These are phyloP conservation scores for Corydoras maculifer DNA, from an alignment of 2,113 vertebrate species.

Conservation along the genomic window DNA sequence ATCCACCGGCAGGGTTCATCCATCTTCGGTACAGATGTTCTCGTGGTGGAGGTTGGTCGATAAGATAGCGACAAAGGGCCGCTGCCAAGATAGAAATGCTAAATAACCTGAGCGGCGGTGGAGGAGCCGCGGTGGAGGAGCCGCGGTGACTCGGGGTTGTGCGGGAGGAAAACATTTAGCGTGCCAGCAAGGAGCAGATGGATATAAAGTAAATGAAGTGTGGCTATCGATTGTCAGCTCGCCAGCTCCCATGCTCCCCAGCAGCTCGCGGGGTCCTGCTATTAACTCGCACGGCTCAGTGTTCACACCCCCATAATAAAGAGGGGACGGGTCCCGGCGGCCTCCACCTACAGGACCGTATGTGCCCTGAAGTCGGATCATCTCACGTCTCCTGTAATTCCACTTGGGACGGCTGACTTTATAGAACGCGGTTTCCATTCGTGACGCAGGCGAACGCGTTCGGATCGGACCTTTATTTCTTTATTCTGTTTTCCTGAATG, in stretches of 20 bases:
- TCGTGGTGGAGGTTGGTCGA: background rate
- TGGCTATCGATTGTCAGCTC: constrained; percentile 59
- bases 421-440: background rate
- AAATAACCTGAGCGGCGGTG: constrained; percentile 24
- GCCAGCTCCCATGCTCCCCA: constrained; percentile 43
- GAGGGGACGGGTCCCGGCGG: constrained; percentile 3
- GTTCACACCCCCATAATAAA: constrained; percentile 43
- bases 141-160: constrained; percentile 25
- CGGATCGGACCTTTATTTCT: background rate
- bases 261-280: constrained; percentile 40
- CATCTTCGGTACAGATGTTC: background rate
- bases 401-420: background rate
- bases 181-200: constrained; percentile 34
- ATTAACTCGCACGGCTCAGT: constrained; percentile 55
- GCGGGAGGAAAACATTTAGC: constrained; percentile 28
- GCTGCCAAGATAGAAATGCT: constrained; percentile 13
- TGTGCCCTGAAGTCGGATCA: background rate
- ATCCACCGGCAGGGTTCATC: background rate
- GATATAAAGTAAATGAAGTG: constrained; percentile 60
- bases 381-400: background rate
- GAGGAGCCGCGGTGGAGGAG: constrained; percentile 1
- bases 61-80: background rate
- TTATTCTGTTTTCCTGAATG: too few species aligned
- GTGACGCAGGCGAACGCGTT: background rate
- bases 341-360: constrained; percentile 11